Percentiles rank a stretch among this genome's conserved stretches.
Conservation (phyloP, 2,113 vertebrate species). For the Synodontis membranacea region DNA sequence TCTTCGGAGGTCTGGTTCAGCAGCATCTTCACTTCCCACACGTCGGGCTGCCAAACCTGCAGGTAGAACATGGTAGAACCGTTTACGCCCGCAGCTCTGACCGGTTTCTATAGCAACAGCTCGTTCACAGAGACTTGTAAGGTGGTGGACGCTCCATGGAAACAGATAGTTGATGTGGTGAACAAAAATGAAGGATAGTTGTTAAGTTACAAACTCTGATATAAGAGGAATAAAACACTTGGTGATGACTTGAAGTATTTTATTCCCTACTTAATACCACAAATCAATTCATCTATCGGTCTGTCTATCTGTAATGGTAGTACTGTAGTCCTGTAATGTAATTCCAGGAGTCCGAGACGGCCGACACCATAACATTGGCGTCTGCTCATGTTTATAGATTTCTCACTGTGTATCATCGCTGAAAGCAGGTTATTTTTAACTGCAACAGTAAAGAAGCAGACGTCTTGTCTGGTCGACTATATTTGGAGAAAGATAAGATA, state of each 20-base stretch:
- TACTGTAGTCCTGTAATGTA: no score
- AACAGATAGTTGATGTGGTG: not conserved
- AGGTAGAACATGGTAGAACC: not conserved
- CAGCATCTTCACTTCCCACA: slow-evolving; percentile 86
- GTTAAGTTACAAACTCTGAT: no score
- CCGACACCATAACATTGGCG: not conserved
- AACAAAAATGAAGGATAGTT: not conserved
- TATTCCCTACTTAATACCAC: not conserved
- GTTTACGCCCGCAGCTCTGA: not conserved
- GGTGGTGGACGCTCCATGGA: no score
- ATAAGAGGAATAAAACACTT: no score
- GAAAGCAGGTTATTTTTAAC: no score
- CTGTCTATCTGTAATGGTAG: no score
- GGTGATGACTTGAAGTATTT: not conserved
- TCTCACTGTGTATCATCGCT: not conserved
- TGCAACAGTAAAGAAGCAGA: no score
- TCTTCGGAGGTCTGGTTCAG: slow-evolving; percentile 80
- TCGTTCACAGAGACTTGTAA: not conserved
- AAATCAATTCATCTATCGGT: no score
- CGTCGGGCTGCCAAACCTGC: slow-evolving; percentile 86
- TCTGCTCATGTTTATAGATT: not conserved
- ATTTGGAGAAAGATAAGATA: not conserved
- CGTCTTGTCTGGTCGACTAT: not conserved
- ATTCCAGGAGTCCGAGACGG: no score
- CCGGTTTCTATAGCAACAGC: not conserved